Evolutionary conservation across 1,140 invertebrate species (phyloP), one percentile per base, ranked within the genome.

Genomic region (Orius insidiosus): DNA sequence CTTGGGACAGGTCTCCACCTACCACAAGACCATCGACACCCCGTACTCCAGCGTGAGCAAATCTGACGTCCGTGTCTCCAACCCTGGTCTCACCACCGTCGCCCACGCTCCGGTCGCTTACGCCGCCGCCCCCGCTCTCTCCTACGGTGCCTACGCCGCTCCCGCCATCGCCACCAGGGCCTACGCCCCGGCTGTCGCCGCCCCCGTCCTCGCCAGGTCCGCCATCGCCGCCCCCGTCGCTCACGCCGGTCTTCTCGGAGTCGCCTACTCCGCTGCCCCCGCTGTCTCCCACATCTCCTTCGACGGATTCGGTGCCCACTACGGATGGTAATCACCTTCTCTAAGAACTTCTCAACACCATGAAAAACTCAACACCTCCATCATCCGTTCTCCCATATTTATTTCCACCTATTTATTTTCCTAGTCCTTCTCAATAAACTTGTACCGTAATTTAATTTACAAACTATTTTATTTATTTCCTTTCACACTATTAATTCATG

Each of bases 1-100:
- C 54, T 38, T 60, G 31, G 59, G 58, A 15, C 57, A 59, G 43
- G 52, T 61, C 11, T 56, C 57, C 51, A 58, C 59, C 50, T 58
- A 59, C 57, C 51, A 52, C 52, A 61, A 61, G 53, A 56, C 57
- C 47, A 52, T 59, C 52, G 58, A 59, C 48, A 60, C 60, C 37
- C 57, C 63, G 3, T 59, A 56, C 56, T 56, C 59, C 51, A 56
- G 52, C 49, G 57, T 62, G 38, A 54, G 56, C 39, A 63, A 63
- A 49, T 54, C 54, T 46, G 63, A 64, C 53, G 58, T 60, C 42
- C 54, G 62, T 18, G 55, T 60, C 18, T 61, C 56, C 55, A 63
- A 63, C 55, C 58, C 59, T 36, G 56, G 52, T 13, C 32, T 53
- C 19, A 54, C 57, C 47, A 54, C 56, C 48, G 42, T 51, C 36